Conservation (phyloP, 2,888 invertebrate species). For the Volucella zonaria region DNA sequence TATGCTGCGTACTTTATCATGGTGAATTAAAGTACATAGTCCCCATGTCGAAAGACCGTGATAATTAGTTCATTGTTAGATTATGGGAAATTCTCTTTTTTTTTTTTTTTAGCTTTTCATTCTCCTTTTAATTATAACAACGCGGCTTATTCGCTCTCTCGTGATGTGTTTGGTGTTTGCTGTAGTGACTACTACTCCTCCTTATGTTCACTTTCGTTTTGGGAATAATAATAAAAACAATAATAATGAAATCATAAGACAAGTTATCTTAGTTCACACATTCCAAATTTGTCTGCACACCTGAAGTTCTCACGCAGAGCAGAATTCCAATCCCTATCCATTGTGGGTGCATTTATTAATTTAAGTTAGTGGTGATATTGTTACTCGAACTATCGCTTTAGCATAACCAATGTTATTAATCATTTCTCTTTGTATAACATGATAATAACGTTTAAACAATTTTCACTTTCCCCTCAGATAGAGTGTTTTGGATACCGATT, state of each 20-base stretch:
- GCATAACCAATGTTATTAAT: conserved; percentile 3
- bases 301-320: conserved; percentile 25
- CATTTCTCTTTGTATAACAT: conserved; percentile 27
- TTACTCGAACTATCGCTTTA: conserved; percentile 34
- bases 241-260: conserved; percentile 34
- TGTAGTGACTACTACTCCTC: background rate
- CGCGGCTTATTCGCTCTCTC: conserved; percentile 13
- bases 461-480: conserved; percentile 46
- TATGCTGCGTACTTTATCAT: conserved; percentile 55
- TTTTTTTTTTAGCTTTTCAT: conserved; percentile 21
- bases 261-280: conserved; percentile 44
- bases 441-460: conserved; percentile 19
- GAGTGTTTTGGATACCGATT: background rate
- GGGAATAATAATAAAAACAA: conserved; percentile 1
- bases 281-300: conserved; percentile 5
- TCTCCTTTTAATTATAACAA: conserved; percentile 53
- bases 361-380: background rate
- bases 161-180: conserved; percentile 12
- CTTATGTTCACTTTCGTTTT: conserved; percentile 62
- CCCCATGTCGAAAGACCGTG: conserved; percentile 46
- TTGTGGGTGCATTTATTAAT: background rate
- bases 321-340: background rate
- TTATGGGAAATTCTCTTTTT: conserved; percentile 45
- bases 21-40: conserved; percentile 40
- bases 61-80: conserved; percentile 66